A percentile compares a stretch with the other conserved stretches of the same genome.
These are phyloP conservation scores for Thelaira solivaga DNA, from an alignment of 2,888 invertebrate species.

Conservation along the genomic window DNA sequence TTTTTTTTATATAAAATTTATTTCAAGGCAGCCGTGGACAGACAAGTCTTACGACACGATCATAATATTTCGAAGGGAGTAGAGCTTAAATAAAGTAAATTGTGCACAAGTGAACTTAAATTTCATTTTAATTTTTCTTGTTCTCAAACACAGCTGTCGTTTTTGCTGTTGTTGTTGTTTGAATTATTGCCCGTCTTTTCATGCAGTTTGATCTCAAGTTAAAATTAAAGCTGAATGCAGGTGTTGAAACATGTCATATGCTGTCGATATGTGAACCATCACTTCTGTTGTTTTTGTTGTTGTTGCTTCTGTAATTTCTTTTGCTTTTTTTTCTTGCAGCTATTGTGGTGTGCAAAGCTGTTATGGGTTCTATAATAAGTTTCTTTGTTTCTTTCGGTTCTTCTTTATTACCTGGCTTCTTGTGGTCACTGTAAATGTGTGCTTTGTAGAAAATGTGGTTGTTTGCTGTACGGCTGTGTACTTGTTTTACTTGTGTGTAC, in stretches of 20 bases:
- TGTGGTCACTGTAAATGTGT: slow-evolving; percentile 43
- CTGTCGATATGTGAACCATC: slow-evolving; percentile 12
- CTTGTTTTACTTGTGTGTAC: not conserved
- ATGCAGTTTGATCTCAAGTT: slow-evolving; percentile 41
- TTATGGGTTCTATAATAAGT: slow-evolving; percentile 23
- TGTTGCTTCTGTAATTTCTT: not conserved
- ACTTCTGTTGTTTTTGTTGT: not conserved
- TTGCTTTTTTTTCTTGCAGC: not conserved
- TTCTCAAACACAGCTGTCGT: slow-evolving; percentile 13
- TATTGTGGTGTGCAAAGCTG: not conserved
- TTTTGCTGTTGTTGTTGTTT: not conserved
- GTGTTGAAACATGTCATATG: slow-evolving; percentile 54
- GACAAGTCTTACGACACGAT: not conserved
- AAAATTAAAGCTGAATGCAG: slow-evolving; percentile 47
- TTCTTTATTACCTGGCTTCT: slow-evolving; percentile 21
- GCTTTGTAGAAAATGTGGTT: slow-evolving; percentile 1
- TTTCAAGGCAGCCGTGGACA: not conserved
- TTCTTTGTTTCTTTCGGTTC: not conserved
- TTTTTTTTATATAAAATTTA: too few relatives aligned
- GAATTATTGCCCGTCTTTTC: not conserved
- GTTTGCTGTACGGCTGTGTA: not conserved
- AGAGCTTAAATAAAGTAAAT: not conserved
- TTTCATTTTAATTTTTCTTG: not conserved
- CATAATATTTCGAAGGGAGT: not conserved
- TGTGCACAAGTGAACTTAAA: not conserved